These are phyloP conservation scores for Astur gentilis DNA, from an alignment of 2,113 vertebrate species.

Conservation along the genomic window DNA sequence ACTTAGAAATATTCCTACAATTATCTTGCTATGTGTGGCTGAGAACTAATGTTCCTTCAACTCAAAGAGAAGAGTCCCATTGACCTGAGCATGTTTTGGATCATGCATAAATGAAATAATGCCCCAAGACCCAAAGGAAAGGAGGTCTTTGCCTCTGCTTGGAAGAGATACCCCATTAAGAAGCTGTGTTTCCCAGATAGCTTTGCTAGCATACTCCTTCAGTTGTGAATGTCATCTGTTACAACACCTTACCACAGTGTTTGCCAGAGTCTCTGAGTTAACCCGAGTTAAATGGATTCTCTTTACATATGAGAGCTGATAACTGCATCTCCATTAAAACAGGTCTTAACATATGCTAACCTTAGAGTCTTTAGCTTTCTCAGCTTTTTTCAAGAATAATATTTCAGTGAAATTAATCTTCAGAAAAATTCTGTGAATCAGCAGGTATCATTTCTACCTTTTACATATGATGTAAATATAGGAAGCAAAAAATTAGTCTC, in stretches of 20 bases:
- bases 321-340: neutral
- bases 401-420: neutral
- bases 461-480: neutral
- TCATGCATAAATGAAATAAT: neutral
- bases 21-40: neutral
- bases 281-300: neutral
- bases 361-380: neutral
- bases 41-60: neutral
- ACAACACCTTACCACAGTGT: fast-evolving
- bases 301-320: neutral
- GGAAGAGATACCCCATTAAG: neutral
- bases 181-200: neutral
- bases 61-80: neutral
- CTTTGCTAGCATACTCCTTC: neutral
- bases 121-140: neutral
- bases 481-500: neutral
- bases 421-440: neutral
- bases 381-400: neutral
- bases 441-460: neutral
- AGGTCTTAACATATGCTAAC: neutral
- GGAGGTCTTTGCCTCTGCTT: neutral
- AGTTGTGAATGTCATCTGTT: neutral
- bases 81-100: neutral
- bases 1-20: neutral
- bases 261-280: neutral